phyloP scores from a whole-genome alignment of 2,113 vertebrate genomes.

The Accipiter cooperii region DNA sequence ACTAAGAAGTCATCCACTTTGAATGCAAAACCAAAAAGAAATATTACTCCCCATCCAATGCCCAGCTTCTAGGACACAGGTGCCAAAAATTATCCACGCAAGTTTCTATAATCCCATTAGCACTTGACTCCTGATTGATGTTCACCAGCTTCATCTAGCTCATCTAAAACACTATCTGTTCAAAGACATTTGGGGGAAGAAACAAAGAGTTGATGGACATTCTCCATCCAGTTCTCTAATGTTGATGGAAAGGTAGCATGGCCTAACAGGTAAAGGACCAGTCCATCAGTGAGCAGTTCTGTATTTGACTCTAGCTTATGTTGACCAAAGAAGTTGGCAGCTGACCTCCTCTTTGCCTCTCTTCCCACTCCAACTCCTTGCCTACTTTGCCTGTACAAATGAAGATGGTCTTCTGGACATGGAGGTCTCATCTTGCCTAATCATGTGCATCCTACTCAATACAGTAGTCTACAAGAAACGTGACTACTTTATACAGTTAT shows the following conservation, averaged over 20 bases:
- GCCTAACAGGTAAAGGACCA: not conserved
- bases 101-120: not conserved
- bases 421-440: not conserved
- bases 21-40: not conserved
- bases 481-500: not conserved
- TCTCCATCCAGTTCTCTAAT: not conserved
- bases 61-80: not conserved
- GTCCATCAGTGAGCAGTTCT: not conserved
- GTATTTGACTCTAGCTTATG: not conserved
- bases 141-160: not conserved
- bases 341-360: not conserved
- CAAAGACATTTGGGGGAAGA: not conserved
- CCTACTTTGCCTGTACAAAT: not conserved
- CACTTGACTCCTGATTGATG: accelerated
- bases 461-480: not conserved
- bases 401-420: not conserved
- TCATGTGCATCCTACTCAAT: not conserved
- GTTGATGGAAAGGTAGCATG: not conserved
- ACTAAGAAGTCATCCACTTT: not conserved
- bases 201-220: not conserved
- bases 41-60: not conserved
- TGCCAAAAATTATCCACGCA: not conserved
- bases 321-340: not conserved
- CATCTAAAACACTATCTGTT: not conserved
- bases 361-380: not conserved